These are phyloP conservation scores for Crotalus horridus DNA, from an alignment of 2,113 vertebrate genomes.

Conservation along the genomic window DNA sequence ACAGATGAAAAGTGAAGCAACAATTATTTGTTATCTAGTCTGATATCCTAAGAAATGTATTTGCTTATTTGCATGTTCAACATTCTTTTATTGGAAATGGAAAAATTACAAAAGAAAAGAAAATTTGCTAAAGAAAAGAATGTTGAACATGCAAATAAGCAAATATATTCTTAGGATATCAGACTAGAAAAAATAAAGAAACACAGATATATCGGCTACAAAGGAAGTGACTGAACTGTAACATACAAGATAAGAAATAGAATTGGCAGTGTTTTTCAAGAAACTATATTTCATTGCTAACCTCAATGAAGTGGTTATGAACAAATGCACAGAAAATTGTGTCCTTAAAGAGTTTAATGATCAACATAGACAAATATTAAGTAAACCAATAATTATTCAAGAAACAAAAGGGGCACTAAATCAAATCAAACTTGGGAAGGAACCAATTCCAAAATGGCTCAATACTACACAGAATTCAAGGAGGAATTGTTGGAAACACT, in stretches of 20 bases:
- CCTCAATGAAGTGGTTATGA: background rate
- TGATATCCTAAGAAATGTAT: background rate
- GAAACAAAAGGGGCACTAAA: background rate
- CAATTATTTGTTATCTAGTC: background rate
- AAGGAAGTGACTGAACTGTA: background rate
- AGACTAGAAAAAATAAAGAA: background rate
- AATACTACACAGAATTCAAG: background rate
- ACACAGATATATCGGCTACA: background rate
- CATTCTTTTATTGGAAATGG: background rate
- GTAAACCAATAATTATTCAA: background rate
- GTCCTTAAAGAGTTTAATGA: background rate
- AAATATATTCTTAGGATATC: background rate
- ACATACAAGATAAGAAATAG: background rate
- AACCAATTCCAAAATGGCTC: background rate
- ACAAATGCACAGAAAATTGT: background rate
- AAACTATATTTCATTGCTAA: background rate
- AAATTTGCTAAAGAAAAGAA: background rate
- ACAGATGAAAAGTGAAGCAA: background rate
- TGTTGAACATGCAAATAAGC: background rate
- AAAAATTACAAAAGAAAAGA: background rate
- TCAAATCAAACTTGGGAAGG: background rate
- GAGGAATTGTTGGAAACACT: background rate
- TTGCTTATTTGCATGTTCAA: background rate
- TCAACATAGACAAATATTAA: background rate
- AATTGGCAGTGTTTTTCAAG: background rate